Base-by-base conservation (phyloP, 2,113 vertebrate species). In the Fregetta grallaria region DNA sequence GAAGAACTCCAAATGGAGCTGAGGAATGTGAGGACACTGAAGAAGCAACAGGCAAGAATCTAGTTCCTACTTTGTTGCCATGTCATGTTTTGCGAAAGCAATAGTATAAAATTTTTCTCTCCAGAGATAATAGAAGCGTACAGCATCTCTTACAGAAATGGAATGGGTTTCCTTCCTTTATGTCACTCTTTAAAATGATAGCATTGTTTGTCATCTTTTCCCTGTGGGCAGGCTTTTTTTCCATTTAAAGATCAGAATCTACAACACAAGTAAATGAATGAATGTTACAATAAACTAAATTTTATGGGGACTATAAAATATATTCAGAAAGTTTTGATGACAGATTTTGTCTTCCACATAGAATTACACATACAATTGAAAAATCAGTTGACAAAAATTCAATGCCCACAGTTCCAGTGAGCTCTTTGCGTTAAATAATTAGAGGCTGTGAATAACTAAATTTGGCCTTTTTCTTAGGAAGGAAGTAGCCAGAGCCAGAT, bases 1-100 rank as follows among this genome's bases (percentile, higher is more conserved):
- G 99, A 98, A 67, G 98, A 98, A 38, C 98, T 99, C 27, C 99
- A 98, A 94, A 96, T 97, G 6, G 98, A 99, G 92, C 98, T 99
- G 63, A 98, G 97, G 68, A 98, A 97, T 53, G 98, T 98, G 97
- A 98, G 98, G 30, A 97, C 98, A 55, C 95, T 98, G 96, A 98
- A 98, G 97, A 98, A 98, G 71, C 98, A 98, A 65, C 98, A 98
- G 98, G 98, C 98, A 90, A 93, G 56, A 50, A 23, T n/a, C 32
- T 70, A 52, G 13, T 80, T 90, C 45, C 27, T 79, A 38, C 11
- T 78, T 94, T 5, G 1, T 71, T 77, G 40, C 15, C 50, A 27
- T 34, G 25, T 19, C 36, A 8, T 65, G 25, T 71, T 83, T 78
- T 70, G 29, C 3, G 1, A 80, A 84, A 86, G 52, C 32, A 82